phyloP scores from a whole-genome alignment of 1,140 invertebrate species.

The Pogonomyrmex barbatus region DNA sequence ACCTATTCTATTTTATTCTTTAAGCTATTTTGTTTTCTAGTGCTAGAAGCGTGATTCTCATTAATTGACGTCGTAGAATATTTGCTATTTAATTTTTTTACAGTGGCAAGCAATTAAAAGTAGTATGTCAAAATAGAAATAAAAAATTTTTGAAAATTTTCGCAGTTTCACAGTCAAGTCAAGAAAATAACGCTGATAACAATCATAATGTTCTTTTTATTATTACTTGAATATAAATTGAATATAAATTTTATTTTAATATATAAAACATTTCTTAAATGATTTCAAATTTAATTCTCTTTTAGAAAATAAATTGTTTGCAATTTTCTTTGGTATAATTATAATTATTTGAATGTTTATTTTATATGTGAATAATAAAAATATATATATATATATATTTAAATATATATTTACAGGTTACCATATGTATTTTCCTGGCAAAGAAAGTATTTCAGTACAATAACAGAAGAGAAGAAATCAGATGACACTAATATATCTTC shows the following conservation, averaged over 20 bases:
- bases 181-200: background rate
- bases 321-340: background rate
- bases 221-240: background rate
- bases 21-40: background rate
- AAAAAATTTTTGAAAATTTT: background rate
- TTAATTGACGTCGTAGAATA: background rate
- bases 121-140: background rate
- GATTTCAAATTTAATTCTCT: background rate
- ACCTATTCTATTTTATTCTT: background rate
- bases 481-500: slow-evolving; percentile 50
- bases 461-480: slow-evolving; percentile 82
- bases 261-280: too few relatives aligned
- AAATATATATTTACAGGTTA: slow-evolving; percentile 56
- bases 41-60: background rate
- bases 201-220: background rate
- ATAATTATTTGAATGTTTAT: background rate
- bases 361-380: background rate
- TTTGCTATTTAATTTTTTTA: background rate
- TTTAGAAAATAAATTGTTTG: background rate
- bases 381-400: background rate
- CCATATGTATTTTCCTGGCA: slow-evolving; percentile 61
- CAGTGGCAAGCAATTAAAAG: background rate
- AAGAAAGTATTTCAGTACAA: slow-evolving; percentile 75
- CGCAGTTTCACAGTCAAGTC: background rate
- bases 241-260: too few relatives aligned